A percentile compares a stretch with the other conserved stretches of the same genome.
Conservation (phyloP, 2,888 invertebrate genomes). For the Merodon equestris region DNA sequence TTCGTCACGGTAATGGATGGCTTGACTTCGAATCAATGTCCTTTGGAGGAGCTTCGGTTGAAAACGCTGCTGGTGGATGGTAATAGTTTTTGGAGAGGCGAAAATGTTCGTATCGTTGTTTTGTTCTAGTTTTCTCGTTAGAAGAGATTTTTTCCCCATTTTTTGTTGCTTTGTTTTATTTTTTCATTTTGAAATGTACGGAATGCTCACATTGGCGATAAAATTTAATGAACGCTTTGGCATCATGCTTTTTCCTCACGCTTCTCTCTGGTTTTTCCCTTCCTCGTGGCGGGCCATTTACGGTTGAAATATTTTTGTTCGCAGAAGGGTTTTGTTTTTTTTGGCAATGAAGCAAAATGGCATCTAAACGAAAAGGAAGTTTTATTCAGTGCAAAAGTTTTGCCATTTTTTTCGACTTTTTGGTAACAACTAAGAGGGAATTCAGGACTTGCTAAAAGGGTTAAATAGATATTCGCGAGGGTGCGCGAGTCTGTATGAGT, state of each 20-base stretch:
- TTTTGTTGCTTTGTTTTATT: neutral
- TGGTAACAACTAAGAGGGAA: too few species aligned
- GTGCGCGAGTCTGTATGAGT: too few species aligned
- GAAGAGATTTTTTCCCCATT: too few species aligned
- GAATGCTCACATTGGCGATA: conserved; percentile 42
- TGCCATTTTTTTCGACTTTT: too few species aligned
- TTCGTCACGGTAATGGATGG: too few species aligned
- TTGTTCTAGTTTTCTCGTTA: conserved; percentile 23
- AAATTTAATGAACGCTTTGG: conserved; percentile 50
- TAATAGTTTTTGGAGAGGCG: too few species aligned
- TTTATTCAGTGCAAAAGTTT: neutral
- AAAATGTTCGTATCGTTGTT: too few species aligned
- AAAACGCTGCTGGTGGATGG: too few species aligned
- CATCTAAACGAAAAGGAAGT: neutral
- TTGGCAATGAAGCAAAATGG: conserved; percentile 14
- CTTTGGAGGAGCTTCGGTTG: too few species aligned
- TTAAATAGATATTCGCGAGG: too few species aligned
- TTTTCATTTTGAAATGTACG: conserved; percentile 29
- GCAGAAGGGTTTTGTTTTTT: conserved; percentile 13
- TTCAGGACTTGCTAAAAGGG: too few species aligned
- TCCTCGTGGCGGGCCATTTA: neutral
- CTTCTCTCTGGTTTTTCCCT: neutral
- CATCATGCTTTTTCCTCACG: conserved; percentile 1
- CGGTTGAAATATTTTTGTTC: conserved; percentile 12
- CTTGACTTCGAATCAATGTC: too few species aligned